These are phyloP conservation scores for Pedetes capensis DNA, from an alignment of 2,113 vertebrate genomes.

Conservation along the genomic window DNA sequence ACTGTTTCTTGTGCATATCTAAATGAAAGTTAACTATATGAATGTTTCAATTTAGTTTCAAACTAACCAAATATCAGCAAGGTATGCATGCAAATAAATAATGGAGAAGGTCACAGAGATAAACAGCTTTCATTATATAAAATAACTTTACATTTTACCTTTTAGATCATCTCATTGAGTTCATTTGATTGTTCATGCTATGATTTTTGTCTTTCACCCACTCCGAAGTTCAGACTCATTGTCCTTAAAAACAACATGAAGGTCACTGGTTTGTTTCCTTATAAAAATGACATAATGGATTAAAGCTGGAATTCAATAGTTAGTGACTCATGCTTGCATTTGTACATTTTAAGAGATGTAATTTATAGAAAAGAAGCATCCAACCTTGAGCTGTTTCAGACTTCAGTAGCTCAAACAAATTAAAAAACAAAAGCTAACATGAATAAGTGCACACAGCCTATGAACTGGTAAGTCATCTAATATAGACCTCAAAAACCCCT, in stretches of 20 bases:
- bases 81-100: not conserved
- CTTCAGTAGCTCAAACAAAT: slow-evolving; percentile 56
- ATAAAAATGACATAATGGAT: slow-evolving; percentile 70
- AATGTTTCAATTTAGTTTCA: not conserved
- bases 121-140: slow-evolving; percentile 17
- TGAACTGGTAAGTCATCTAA: slow-evolving; percentile 25
- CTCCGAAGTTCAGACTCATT: slow-evolving; percentile 38
- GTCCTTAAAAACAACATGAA: slow-evolving; percentile 60
- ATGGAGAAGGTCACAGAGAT: not conserved
- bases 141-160: not conserved
- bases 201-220: slow-evolving; percentile 55
- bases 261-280: slow-evolving; percentile 61
- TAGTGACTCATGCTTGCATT: slow-evolving; percentile 70
- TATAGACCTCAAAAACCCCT: slow-evolving; percentile 14
- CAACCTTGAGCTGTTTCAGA: slow-evolving; percentile 56
- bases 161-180: slow-evolving; percentile 43
- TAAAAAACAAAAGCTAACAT: slow-evolving; percentile 55
- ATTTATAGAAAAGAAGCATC: slow-evolving; percentile 68
- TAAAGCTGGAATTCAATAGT: slow-evolving; percentile 61
- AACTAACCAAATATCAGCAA: not conserved
- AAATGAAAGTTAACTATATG: not conserved
- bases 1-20: not conserved
- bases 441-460: slow-evolving; percentile 10
- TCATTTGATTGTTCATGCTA: slow-evolving; percentile 38
- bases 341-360: slow-evolving; percentile 61